These are phyloP conservation scores for Sturnira hondurensis DNA, from an alignment of 2,113 vertebrate species.

Conservation along the genomic window DNA sequence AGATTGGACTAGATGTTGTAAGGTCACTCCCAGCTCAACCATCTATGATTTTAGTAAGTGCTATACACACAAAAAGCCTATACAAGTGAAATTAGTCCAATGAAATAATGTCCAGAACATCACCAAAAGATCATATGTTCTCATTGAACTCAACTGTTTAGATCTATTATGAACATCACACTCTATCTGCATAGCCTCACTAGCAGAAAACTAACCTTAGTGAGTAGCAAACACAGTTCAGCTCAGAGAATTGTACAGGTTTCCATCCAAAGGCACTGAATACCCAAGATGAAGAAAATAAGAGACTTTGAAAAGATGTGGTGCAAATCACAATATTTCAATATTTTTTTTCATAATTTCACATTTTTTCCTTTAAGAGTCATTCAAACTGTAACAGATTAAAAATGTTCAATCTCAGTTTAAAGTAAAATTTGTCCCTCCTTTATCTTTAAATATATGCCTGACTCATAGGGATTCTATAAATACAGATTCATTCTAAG, in stretches of 20 bases:
- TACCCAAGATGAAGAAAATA: neutral
- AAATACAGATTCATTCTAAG: neutral
- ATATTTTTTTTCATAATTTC: constrained; percentile 7
- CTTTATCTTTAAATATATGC: neutral
- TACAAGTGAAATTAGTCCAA: neutral
- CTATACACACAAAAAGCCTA: neutral
- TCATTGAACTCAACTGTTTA: constrained; percentile 18
- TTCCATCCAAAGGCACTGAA: neutral
- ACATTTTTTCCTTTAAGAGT: neutral
- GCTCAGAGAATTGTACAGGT: neutral
- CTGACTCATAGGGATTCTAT: neutral
- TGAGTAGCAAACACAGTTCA: neutral
- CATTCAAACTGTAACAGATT: neutral
- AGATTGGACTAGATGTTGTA: neutral
- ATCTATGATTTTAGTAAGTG: constrained; percentile 1
- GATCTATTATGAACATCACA: neutral
- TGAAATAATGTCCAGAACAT: constrained; percentile 35
- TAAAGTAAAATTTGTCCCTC: neutral
- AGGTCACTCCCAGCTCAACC: neutral
- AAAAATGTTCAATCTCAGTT: neutral
- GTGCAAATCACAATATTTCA: neutral
- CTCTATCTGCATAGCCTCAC: neutral
- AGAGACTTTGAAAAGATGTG: neutral
- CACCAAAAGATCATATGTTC: neutral
- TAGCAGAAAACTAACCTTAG: neutral